Percentiles rank a stretch among this genome's conserved stretches.
phyloP scores from a whole-genome alignment of 1,140 invertebrate genomes.

The Hycleus phaleratus region DNA sequence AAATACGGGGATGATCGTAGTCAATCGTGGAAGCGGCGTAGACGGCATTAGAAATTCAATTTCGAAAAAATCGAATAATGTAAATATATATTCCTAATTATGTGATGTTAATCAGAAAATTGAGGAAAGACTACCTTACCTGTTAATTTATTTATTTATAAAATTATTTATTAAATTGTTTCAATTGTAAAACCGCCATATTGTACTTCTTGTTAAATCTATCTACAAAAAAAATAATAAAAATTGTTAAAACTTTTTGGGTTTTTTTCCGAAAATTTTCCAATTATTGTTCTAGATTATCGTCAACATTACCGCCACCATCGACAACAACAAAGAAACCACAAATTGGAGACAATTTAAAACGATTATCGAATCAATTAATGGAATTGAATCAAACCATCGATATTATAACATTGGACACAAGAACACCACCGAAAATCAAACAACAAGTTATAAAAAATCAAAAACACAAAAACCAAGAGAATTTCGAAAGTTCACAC shows the following conservation, averaged over 20 bases:
- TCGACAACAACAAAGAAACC: background rate
- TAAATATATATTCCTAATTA: background rate
- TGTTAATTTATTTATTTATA: constrained; percentile 5
- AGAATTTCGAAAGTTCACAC: constrained; percentile 44
- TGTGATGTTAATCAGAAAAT: constrained; percentile 6
- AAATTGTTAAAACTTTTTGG: constrained; percentile 4
- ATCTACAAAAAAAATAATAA: constrained; percentile 4
- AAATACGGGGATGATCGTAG: constrained; percentile 10
- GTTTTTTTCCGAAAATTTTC: constrained; percentile 1
- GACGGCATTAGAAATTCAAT: background rate
- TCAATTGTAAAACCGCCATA: constrained; percentile 7
- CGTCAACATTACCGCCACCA: too few species aligned
- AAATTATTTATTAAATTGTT: constrained; percentile 10
- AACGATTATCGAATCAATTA: constrained; percentile 48
- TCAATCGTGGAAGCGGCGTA: constrained; percentile 9
- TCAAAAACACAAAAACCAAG: constrained; percentile 36
- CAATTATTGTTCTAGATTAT: too few species aligned
- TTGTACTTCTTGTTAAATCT: constrained; percentile 2
- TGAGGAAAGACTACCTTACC: background rate
- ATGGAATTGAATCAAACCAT: constrained; percentile 40
- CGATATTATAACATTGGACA: constrained; percentile 45
- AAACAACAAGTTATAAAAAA: constrained; percentile 45
- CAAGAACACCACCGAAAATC: constrained; percentile 54
- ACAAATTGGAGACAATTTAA: constrained; percentile 42
- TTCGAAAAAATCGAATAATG: background rate